Evolutionary conservation across 2,113 vertebrate genomes (phyloP).

Genomic region (Strix aluco): DNA sequence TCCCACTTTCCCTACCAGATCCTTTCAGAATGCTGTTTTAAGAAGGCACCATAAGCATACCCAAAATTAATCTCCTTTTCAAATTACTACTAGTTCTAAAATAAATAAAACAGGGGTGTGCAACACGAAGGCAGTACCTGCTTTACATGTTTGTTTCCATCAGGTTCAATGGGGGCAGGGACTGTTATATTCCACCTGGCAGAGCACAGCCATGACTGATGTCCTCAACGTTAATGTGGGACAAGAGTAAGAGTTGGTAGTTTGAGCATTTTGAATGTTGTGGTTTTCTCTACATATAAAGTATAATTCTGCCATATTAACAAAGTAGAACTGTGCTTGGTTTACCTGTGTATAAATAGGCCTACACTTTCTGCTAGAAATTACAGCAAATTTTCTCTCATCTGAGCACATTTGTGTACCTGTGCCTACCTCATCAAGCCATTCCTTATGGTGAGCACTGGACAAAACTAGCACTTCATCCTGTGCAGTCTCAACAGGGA

Average conservation of each 20-base stretch:
- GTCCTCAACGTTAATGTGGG: fast-evolving
- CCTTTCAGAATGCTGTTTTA: background rate
- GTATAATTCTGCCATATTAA: background rate
- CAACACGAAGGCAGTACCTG: background rate
- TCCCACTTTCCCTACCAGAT: background rate
- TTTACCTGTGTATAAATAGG: background rate
- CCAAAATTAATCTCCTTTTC: background rate
- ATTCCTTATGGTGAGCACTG: no score
- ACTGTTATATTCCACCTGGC: background rate
- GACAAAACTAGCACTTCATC: fast-evolving
- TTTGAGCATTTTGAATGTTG: background rate
- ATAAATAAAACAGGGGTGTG: background rate
- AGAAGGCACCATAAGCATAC: background rate
- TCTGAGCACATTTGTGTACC: background rate
- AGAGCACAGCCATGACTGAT: background rate
- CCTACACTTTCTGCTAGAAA: background rate
- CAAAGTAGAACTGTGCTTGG: background rate
- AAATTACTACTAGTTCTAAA: background rate
- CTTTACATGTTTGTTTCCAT: background rate
- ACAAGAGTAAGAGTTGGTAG: background rate
- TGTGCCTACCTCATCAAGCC: background rate
- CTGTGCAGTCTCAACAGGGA: background rate
- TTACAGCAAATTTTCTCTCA: background rate
- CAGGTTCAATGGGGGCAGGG: background rate
- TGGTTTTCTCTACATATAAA: background rate